A percentile compares a stretch with the other conserved stretches of the same genome.
Evolutionary conservation across 2,113 vertebrate species (phyloP).

Genomic region (Synchiropus splendidus): DNA sequence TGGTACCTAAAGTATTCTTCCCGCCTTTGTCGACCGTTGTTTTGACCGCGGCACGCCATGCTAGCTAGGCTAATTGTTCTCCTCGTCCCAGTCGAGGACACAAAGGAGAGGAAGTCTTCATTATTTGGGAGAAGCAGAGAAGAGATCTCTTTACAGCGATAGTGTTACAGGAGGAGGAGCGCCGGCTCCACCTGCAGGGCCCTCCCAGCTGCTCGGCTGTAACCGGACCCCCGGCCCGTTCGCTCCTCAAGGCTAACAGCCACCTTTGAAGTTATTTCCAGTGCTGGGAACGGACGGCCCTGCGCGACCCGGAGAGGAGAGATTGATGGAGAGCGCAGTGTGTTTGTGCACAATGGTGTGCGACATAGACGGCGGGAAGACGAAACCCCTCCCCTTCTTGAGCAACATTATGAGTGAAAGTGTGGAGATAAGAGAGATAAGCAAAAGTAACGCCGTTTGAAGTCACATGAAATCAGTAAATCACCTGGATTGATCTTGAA

Average conservation of each 20-base stretch:
- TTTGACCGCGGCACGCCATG: background rate
- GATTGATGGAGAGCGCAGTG: slow-evolving; percentile 27
- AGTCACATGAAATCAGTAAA: too few species aligned
- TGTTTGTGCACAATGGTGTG: slow-evolving; percentile 2
- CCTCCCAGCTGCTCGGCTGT: slow-evolving; percentile 68
- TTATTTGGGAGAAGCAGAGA: slow-evolving; percentile 54
- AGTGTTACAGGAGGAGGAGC: slow-evolving; percentile 65
- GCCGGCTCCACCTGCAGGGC: slow-evolving; percentile 67
- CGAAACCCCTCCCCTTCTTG: too few species aligned
- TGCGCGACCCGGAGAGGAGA: slow-evolving; percentile 28
- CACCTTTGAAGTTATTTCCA: slow-evolving; percentile 75
- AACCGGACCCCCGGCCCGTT: slow-evolving; percentile 51
- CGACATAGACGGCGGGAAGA: too few species aligned
- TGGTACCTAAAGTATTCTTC: too few species aligned
- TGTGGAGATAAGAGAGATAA: too few species aligned
- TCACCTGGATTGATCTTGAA: too few species aligned
- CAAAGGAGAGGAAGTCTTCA: slow-evolving; percentile 70
- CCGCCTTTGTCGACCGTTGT: too few species aligned
- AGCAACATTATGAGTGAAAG: too few species aligned
- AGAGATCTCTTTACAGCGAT: slow-evolving; percentile 64
- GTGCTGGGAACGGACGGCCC: slow-evolving; percentile 60
- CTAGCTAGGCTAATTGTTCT: slow-evolving; percentile 37
- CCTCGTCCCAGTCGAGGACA: slow-evolving; percentile 35
- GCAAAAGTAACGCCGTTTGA: too few species aligned
- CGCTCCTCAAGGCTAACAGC: slow-evolving; percentile 64